These are phyloP conservation scores for Spisula subtruncata DNA, from an alignment of 2,888 invertebrate species.

Conservation along the genomic window DNA sequence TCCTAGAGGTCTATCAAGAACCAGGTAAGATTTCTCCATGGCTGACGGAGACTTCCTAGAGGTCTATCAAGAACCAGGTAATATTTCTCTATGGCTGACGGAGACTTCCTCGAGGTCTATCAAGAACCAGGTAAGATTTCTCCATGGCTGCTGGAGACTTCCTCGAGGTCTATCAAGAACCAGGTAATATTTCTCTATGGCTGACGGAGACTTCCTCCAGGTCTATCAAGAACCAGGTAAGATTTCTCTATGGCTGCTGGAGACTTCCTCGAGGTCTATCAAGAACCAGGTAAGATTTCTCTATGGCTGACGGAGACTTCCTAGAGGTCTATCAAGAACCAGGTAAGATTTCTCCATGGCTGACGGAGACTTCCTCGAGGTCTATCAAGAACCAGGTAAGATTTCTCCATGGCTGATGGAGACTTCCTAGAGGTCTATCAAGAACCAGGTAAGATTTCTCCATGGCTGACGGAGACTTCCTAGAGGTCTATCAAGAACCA, in stretches of 20 bases:
- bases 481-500: constrained; percentile 91
- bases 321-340: constrained; percentile 91
- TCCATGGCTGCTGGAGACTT: constrained; percentile 99
- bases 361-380: constrained; percentile 98
- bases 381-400: constrained; percentile 88
- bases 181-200: constrained; percentile 94
- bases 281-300: constrained; percentile 90
- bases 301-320: constrained; percentile 99
- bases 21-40: constrained; percentile 93
- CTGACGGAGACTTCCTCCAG: constrained; percentile 98
- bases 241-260: constrained; percentile 98
- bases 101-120: constrained; percentile 97
- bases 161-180: constrained; percentile 92
- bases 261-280: constrained; percentile 96
- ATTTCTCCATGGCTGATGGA: constrained; percentile 98
- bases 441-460: constrained; percentile 90
- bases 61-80: constrained; percentile 89
- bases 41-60: constrained; percentile 98
- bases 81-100: constrained; percentile 97
- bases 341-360: constrained; percentile 94
- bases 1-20: constrained; percentile 92
- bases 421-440: constrained; percentile 96
- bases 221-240: constrained; percentile 89
- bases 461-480: constrained; percentile 98
- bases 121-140: constrained; percentile 89